Evolutionary conservation across 2,797 vertebrate species (phyloP), one percentile per base, ranked within the genome.

Genomic region (Chrosomus eos): DNA sequence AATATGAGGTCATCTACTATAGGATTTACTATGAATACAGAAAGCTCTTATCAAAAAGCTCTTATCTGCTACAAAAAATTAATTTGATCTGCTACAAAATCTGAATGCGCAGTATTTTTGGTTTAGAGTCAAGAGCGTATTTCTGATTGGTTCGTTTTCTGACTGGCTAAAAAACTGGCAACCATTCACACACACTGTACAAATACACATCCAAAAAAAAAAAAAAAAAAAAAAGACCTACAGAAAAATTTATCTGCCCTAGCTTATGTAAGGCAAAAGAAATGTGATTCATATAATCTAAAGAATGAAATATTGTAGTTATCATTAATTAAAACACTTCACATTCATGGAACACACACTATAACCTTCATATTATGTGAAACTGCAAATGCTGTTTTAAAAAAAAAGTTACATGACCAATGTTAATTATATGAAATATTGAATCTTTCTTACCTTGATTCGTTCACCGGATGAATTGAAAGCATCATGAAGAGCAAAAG

Each of bases 361-460:
- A 70, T 21, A 81, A 43, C n/a, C 4, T 28, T 4, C 1, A 33
- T 18, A 62, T 23, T 23, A 33, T 14, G 1, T 6, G 21, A 28
- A 70, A 26, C 9, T 36, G 31, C 14, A 51, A 67, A 48, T 21
- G 5, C 11, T 31, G 7, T 33, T 28, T 14, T 0, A 1, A 45
- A 23, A 48, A 21, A 66, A 48, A 33, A 16, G 11, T 43, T 33
- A 81, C 2, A 31, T 26, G n/a, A 40, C 18, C 36, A 71, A 28
- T 38, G 23, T 21, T 28, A 71, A 72, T 31, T 45, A 11, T 14
- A 23, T 72, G 9, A 14, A 51, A 64, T 33, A 74, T 55, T 55
- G 4, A 21, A 40, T 8, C 16, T 31, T 23, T 76, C 70, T n/a
- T 83, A 83, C 80, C 80, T 82, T 82, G 80, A 73, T 74, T 55